Base-by-base conservation (phyloP, 2,113 vertebrate genomes). In the Cephalopholis sonnerati region DNA sequence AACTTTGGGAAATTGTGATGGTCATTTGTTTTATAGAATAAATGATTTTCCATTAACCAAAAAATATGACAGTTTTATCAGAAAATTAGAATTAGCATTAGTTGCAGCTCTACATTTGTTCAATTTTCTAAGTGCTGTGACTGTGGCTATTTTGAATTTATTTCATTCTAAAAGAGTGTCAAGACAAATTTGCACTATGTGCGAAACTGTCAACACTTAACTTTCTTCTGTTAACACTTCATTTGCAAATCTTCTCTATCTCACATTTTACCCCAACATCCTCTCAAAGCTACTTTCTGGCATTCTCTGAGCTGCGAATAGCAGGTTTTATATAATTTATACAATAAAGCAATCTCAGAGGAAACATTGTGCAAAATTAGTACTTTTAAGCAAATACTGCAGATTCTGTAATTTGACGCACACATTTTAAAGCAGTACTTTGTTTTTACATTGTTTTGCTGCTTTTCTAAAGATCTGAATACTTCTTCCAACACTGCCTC, bases 251-350 rank as follows among this genome's bases (percentile, higher is more conserved):
- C 44, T 48, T 58, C 55, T 74, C 16, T 22, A 50, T 62, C 59
- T 63, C 10, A 46, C 41, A 54, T 64, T 20, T 17, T 54, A 11
- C 27, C n/a, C 39, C 18, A 12, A 25, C 63, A 54, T 57, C n/a
- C n/a, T 53, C 65, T 80, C 41, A 71, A 46, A 77, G 69, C 57
- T 7, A 8, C 66, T 61, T 79, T n/a, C 13, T 16, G 20, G 36
- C 6, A 18, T 51, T 17, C 22, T 58, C 3, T 5, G 27, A 71
- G 65, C 44, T 12, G 67, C 13, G 29, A 48, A 46, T 54, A 5
- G n/a, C n/a, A 67, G 48, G 44, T 74, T 46, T 73, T 51, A 53
- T 27, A 61, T 69, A 58, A 73, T 61, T 44, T 44, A 24, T 58
- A 48, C 57, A 50, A 61, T 79, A 67, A 71, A 57, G 50, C 41